Evolutionary conservation across 2,888 invertebrate genomes (phyloP).

Genomic region (Phengaris alcon): DNA sequence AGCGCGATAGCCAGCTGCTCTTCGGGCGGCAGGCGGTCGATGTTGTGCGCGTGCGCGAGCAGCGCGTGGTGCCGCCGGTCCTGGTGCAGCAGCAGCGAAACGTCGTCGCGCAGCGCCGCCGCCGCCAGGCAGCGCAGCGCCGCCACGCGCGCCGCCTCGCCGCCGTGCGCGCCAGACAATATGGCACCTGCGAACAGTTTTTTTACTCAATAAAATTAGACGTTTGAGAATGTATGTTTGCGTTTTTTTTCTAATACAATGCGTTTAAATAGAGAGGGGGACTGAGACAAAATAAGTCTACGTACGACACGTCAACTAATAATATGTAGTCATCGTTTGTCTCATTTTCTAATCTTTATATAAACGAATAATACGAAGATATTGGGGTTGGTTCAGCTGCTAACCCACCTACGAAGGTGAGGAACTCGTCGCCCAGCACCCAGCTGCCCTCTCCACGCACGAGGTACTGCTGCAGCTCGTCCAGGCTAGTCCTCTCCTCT

Average conservation of each 20-base stretch:
- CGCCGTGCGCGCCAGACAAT: conserved; percentile 79
- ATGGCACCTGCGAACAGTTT: conserved; percentile 72
- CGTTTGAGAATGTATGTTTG: too few species aligned
- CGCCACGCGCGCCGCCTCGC: conserved; percentile 80
- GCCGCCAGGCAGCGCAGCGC: conserved; percentile 86
- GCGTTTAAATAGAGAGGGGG: too few species aligned
- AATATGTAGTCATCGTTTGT: neutral
- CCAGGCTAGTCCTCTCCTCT: conserved; percentile 87
- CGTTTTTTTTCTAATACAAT: too few species aligned
- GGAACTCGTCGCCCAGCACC: conserved; percentile 93
- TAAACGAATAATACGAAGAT: too few species aligned
- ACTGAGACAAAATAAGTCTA: too few species aligned
- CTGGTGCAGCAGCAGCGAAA: conserved; percentile 92
- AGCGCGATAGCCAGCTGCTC: conserved; percentile 90
- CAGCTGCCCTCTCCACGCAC: conserved; percentile 94
- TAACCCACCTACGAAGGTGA: conserved; percentile 86
- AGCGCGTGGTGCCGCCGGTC: conserved; percentile 92
- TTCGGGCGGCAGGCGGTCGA: conserved; percentile 85
- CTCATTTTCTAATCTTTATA: neutral
- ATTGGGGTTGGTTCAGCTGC: neutral
- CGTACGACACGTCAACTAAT: too few species aligned
- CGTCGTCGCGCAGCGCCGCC: conserved; percentile 92
- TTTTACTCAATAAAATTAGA: neutral
- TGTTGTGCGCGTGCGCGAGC: conserved; percentile 90
- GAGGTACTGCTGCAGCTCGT: conserved; percentile 92